Conservation (phyloP, 2,888 invertebrate genomes). For the Diploptera punctata region DNA sequence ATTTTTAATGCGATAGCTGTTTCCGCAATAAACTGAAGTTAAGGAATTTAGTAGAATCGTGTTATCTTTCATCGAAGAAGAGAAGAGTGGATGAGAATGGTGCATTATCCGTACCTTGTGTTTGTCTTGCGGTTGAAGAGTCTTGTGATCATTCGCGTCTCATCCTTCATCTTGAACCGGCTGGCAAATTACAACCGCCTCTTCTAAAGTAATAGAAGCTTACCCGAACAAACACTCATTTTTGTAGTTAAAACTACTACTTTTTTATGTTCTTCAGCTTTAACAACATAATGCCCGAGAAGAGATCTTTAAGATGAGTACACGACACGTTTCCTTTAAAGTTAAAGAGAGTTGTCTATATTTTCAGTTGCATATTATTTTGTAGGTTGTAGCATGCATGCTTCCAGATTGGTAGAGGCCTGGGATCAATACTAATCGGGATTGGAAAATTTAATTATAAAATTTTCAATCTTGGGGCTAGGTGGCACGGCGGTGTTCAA, state of each 20-base stretch:
- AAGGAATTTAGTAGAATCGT: neutral
- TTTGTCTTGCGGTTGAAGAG: neutral
- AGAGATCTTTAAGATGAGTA: no score
- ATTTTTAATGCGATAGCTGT: no score
- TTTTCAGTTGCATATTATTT: no score
- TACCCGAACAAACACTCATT: neutral
- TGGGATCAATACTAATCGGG: no score
- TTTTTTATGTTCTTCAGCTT: neutral
- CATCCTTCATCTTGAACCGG: neutral
- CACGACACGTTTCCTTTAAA: no score
- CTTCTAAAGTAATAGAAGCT: neutral
- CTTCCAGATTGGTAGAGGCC: no score
- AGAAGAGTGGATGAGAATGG: neutral
- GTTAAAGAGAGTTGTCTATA: no score
- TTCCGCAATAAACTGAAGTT: no score
- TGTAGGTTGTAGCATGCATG: no score
- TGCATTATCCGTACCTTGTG: neutral
- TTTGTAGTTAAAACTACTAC: neutral
- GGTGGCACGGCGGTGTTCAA: no score
- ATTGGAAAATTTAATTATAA: no score
- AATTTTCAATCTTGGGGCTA: no score
- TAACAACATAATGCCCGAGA: neutral
- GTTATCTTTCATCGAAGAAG: neutral
- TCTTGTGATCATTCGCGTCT: neutral
- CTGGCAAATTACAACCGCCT: slow-evolving; percentile 2